Evolutionary conservation across 2,888 invertebrate genomes (phyloP), one percentile per base, ranked within the genome.

Genomic region (Nymphalis urticae): DNA sequence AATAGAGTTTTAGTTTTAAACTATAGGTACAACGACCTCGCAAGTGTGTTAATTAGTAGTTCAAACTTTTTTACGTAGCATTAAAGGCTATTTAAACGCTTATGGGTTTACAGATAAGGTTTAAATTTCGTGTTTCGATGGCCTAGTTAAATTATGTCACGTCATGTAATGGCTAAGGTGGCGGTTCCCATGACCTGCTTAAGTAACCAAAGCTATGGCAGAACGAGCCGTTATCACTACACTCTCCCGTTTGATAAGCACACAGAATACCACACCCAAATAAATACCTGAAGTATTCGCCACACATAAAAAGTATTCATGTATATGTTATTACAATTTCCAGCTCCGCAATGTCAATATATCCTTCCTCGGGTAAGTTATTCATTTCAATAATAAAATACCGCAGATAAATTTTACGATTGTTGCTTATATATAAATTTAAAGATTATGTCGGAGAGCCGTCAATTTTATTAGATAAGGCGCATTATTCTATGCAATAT

Each of bases 121-220:
- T 67, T 36, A 56, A 36, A 67, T 36, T 62, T 48, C 10, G 47
- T 42, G 47, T 51, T 51, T 27, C 59, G 36, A 21, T 48, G 65
- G 48, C 59, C 62, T 53, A 62, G 66, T 67, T 64, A 65, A 83
- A 85, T 83, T 79, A 84, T 81, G 83, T 83, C 79, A 82, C 77
- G 79, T 82, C 81, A 79, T 75, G 79, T 79, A 80, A 81, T 64
- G 69, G 72, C 17, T 58, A 58, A 70, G 72, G 73, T 71, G 74
- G 73, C 76, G 77, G 78, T 79, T 80, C 78, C 80, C 79, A 80
- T 84, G 86, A 85, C 86, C 87, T 79, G 85, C 80, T 80, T 85
- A 75, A 66, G 76, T 77, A 83, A 82, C 80, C 83, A 77, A 82
- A 80, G 68, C 70, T 60, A 70, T 73, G 53, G 62, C 64, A 61